Evolutionary conservation across 2,888 invertebrate species (phyloP).

Genomic region (Abrostola tripartita): DNA sequence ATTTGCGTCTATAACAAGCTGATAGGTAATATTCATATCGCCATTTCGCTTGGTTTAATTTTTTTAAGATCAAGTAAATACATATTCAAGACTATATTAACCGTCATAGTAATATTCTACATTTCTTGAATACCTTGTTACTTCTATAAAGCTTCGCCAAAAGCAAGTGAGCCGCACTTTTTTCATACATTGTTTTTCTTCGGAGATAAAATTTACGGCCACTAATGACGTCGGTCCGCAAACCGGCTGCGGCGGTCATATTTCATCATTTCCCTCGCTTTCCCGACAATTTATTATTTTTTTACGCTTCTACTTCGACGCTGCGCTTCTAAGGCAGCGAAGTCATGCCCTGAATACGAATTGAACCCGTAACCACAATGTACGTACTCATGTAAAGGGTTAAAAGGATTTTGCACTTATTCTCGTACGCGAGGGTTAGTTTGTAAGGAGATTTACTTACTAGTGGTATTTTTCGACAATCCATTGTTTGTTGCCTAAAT

Average conservation of each 20-base stretch:
- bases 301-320: conserved; percentile 57
- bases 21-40: too few relatives aligned
- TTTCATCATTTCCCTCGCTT: conserved; percentile 81
- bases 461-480: neutral
- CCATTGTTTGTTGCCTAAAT: too few relatives aligned
- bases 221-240: conserved; percentile 76
- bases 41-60: too few relatives aligned
- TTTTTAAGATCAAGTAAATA: too few relatives aligned
- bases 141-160: too few relatives aligned
- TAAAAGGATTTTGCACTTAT: conserved; percentile 44
- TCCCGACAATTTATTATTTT: conserved; percentile 78
- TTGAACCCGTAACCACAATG: conserved; percentile 49
- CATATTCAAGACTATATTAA: too few relatives aligned
- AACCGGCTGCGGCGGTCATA: conserved; percentile 71
- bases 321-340: conserved; percentile 52
- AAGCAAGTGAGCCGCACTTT: neutral
- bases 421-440: conserved; percentile 25
- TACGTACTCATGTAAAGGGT: conserved; percentile 47
- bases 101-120: too few relatives aligned
- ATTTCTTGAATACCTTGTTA: neutral
- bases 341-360: conserved; percentile 66
- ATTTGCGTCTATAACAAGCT: too few relatives aligned
- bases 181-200: conserved; percentile 51
- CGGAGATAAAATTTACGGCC: conserved; percentile 73
- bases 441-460: conserved; percentile 51